These are phyloP conservation scores for Tenualosa ilisha DNA, from an alignment of 2,797 vertebrate species.

Conservation along the genomic window DNA sequence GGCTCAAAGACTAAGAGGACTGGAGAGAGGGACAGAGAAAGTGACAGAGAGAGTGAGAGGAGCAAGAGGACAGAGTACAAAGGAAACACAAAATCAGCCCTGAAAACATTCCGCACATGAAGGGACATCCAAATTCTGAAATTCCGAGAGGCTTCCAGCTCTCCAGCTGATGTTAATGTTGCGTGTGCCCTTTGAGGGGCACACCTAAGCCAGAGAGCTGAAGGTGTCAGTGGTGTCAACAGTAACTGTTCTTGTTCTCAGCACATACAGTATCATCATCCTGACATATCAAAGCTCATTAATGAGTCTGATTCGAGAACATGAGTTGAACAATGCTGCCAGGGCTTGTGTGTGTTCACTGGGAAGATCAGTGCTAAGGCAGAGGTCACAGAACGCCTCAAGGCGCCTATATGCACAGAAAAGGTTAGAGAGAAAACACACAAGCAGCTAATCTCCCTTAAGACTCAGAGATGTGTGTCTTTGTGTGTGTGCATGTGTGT, in stretches of 20 bases:
- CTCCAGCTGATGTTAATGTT: neutral
- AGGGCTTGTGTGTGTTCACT: neutral
- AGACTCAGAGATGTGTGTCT: neutral
- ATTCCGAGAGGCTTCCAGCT: neutral
- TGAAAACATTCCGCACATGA: neutral
- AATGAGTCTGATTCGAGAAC: neutral
- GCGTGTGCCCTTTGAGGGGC: neutral
- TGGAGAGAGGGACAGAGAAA: neutral
- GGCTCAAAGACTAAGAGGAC: too few species aligned
- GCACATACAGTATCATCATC: neutral
- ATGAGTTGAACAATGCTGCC: neutral
- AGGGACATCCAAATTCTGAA: neutral
- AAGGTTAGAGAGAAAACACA: neutral
- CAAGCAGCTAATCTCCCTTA: neutral
- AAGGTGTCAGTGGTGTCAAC: neutral
- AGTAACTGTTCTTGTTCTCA: neutral
- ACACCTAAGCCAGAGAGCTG: neutral
- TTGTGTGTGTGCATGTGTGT: neutral
- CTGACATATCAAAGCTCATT: neutral
- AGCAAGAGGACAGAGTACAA: neutral
- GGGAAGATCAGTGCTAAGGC: neutral
- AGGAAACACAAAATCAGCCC: neutral
- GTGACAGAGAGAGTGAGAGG: neutral
- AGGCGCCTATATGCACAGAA: slow-evolving; percentile 3
- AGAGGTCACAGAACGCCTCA: neutral